Evolutionary conservation across 2,113 vertebrate genomes (phyloP).

Genomic region (Cacatua alba): DNA sequence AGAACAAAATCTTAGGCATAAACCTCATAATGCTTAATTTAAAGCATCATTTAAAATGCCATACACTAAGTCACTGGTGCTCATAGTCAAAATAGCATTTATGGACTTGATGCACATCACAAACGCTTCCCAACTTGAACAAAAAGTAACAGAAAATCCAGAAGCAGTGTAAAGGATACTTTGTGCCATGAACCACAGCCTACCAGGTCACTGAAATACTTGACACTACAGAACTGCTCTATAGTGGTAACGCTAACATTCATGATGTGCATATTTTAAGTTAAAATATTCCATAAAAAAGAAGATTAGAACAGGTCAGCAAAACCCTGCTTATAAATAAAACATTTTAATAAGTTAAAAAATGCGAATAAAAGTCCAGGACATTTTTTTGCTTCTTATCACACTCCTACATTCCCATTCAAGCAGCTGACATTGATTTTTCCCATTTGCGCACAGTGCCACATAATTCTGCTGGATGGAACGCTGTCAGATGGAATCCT

Average conservation of each 20-base stretch:
- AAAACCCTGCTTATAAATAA: slow-evolving; percentile 28
- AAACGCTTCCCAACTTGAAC: neutral
- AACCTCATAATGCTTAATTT: neutral
- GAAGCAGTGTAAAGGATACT: neutral
- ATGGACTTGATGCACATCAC: slow-evolving; percentile 20
- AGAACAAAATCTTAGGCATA: neutral
- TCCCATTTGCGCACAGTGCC: slow-evolving; percentile 60
- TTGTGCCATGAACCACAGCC: neutral
- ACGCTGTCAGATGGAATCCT: slow-evolving; percentile 62
- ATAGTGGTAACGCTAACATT: neutral
- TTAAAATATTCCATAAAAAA: neutral
- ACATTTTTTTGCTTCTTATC: slow-evolving; percentile 70
- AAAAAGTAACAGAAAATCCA: slow-evolving; percentile 18
- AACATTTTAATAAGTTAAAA: slow-evolving; percentile 6
- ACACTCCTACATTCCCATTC: slow-evolving; percentile 67
- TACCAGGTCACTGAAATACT: neutral
- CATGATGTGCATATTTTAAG: neutral
- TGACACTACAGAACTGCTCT: neutral
- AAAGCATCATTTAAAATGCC: neutral
- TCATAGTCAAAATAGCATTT: slow-evolving; percentile 18
- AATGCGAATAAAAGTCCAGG: slow-evolving; percentile 2
- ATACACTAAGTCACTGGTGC: neutral
- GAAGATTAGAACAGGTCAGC: neutral
- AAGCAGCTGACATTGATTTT: slow-evolving; percentile 75
- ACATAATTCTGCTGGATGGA: slow-evolving; percentile 47